Conservation (phyloP, 2,797 vertebrate genomes). For the Karalla daura region DNA sequence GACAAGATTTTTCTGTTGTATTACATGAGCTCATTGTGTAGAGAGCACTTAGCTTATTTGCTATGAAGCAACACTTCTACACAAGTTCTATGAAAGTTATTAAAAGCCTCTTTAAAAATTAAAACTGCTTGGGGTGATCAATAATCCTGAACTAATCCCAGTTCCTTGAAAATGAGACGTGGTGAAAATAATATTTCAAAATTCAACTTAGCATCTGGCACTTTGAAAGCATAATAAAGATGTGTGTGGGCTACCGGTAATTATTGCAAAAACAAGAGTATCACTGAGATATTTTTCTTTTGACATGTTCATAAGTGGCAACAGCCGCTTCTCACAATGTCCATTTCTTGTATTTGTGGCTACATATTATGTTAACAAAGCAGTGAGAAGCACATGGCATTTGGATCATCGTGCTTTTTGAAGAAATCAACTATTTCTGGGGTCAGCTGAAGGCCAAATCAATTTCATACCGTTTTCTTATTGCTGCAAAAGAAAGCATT, state of each 20-base stretch:
- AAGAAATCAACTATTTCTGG: conserved; percentile 30
- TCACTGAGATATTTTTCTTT: no score
- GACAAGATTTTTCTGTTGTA: background rate
- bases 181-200: background rate
- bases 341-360: background rate
- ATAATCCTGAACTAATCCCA: background rate
- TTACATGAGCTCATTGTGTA: background rate
- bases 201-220: no score
- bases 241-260: background rate
- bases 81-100: background rate
- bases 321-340: no score
- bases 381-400: conserved; percentile 16
- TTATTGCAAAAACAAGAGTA: background rate
- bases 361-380: conserved; percentile 15
- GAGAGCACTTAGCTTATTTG: background rate
- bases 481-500: conserved; percentile 27
- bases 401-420: conserved; percentile 15
- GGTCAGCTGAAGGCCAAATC: conserved; percentile 36
- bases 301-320: no score
- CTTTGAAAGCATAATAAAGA: background rate
- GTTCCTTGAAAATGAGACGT: background rate
- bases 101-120: background rate
- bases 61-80: background rate
- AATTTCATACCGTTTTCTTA: conserved; percentile 42
- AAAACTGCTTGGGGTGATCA: background rate